phyloP scores from a whole-genome alignment of 2,113 vertebrate species.

The Rhabdornis inornatus region DNA sequence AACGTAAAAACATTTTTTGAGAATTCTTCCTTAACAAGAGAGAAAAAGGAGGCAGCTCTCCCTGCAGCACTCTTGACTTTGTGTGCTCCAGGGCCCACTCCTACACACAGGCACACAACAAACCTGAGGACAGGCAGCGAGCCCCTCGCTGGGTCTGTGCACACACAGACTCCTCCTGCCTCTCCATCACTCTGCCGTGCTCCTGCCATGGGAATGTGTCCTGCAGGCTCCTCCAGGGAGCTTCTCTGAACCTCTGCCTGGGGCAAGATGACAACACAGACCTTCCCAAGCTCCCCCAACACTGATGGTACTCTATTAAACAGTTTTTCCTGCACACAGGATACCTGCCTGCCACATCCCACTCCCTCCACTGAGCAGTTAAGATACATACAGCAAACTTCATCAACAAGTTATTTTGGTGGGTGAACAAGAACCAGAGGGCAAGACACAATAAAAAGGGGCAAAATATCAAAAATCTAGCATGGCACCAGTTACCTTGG shows the following conservation, averaged over 20 bases:
- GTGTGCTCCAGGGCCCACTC: background rate
- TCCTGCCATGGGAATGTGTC: fast-evolving
- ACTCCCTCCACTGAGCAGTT: background rate
- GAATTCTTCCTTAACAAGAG: background rate
- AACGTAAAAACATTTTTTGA: background rate
- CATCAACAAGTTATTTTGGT: background rate
- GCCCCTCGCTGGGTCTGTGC: background rate
- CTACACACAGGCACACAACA: background rate
- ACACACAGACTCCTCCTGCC: background rate
- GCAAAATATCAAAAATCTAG: background rate
- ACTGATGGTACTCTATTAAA: background rate
- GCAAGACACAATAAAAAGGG: background rate
- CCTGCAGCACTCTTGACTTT: fast-evolving
- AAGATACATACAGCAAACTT: background rate
- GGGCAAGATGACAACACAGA: background rate
- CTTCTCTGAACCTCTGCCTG: background rate
- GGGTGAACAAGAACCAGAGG: background rate
- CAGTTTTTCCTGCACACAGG: background rate
- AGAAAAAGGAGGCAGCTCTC: background rate
- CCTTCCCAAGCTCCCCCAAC: fast-evolving
- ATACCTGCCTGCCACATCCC: background rate
- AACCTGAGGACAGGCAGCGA: background rate
- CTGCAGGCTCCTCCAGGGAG: background rate
- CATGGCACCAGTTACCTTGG: background rate
- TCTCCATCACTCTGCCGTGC: fast-evolving